Conservation (phyloP, 2,888 invertebrate species). For the Lissocephala sabroskyi region DNA sequence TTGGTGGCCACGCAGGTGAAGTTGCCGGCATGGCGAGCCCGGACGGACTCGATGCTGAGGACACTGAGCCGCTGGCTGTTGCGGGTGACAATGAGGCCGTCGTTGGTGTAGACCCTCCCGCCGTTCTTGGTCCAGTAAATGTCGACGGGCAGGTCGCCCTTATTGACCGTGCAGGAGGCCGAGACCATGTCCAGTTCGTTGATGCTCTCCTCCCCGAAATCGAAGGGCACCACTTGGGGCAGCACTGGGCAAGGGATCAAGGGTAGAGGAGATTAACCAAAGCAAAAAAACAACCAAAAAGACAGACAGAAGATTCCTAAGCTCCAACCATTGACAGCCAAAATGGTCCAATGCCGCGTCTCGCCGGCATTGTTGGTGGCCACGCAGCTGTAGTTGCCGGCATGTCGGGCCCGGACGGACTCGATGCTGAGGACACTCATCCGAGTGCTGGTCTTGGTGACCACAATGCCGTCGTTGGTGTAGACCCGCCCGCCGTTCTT, state of each 20-base stretch:
- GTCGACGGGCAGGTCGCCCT: constrained; percentile 84
- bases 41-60: constrained; percentile 77
- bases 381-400: constrained; percentile 78
- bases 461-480: constrained; percentile 75
- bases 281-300: constrained; percentile 14
- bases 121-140: constrained; percentile 81
- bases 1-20: constrained; percentile 78
- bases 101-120: constrained; percentile 72
- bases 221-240: constrained; percentile 81
- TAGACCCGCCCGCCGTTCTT: constrained; percentile 74
- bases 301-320: constrained; percentile 11
- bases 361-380: constrained; percentile 77
- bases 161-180: constrained; percentile 80
- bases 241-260: constrained; percentile 73
- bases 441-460: constrained; percentile 76
- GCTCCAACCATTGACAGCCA: constrained; percentile 76
- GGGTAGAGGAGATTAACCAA: constrained; percentile 78
- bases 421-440: constrained; percentile 78
- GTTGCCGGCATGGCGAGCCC: constrained; percentile 77
- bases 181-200: constrained; percentile 81
- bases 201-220: constrained; percentile 80
- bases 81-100: constrained; percentile 75
- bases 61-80: constrained; percentile 78
- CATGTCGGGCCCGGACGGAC: constrained; percentile 76
- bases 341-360: constrained; percentile 75